A percentile compares a stretch with the other conserved stretches of the same genome.
phyloP scores from a whole-genome alignment of 2,113 vertebrate genomes.

The Chamaea fasciata region DNA sequence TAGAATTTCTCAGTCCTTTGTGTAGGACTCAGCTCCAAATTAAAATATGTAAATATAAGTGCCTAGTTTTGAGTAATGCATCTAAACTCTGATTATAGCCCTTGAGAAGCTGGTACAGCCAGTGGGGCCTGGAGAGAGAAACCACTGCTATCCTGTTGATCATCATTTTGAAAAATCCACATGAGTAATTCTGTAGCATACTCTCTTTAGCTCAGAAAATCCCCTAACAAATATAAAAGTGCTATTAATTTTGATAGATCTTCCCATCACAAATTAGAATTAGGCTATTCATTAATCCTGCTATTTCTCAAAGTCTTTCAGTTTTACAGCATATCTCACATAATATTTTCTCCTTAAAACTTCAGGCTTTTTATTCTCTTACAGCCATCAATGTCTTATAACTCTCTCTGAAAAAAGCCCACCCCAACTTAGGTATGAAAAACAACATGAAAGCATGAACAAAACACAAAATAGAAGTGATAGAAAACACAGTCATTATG shows the following conservation, averaged over 20 bases:
- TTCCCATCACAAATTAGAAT: neutral
- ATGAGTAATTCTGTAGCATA: neutral
- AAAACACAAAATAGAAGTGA: neutral
- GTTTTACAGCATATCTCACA: neutral
- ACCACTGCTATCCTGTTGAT: accelerated
- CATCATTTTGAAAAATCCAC: neutral
- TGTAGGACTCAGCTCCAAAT: neutral
- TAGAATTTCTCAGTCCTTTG: neutral
- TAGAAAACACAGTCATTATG: neutral
- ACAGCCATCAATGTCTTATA: neutral
- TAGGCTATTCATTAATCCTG: neutral
- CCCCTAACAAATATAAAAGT: neutral
- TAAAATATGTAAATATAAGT: neutral
- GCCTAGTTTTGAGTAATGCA: neutral
- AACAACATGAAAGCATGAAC: neutral
- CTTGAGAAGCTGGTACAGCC: neutral
- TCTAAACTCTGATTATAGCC: neutral
- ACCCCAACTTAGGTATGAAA: neutral
- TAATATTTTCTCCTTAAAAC: neutral
- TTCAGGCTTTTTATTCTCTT: neutral
- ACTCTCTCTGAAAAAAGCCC: neutral
- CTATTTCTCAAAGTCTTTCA: neutral
- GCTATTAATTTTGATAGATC: neutral
- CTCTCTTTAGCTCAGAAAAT: neutral
- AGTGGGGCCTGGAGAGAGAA: neutral